Conservation (phyloP, 2,113 vertebrate genomes). For the Elanoides forficatus region DNA sequence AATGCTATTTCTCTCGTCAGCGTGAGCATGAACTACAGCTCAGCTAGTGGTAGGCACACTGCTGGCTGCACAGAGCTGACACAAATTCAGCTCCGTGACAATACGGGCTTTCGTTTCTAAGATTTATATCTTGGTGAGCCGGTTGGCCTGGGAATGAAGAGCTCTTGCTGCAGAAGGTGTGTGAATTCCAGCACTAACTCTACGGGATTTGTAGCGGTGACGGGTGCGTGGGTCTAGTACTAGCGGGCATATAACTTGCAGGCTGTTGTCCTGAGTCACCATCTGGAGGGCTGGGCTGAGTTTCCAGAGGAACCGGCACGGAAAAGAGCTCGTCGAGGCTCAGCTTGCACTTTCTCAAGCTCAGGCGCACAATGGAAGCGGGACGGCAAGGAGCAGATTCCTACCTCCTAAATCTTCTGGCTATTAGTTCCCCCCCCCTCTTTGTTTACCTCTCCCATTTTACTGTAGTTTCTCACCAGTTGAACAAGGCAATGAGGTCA, state of each 20-base stretch:
- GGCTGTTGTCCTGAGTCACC: not conserved
- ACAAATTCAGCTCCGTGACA: not conserved
- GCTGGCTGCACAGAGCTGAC: not conserved
- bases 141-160: not conserved
- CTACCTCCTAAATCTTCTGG: conserved; percentile 43
- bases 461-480: conserved; percentile 46
- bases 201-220: not conserved
- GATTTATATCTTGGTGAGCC: not conserved
- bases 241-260: not conserved
- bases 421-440: not conserved
- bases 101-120: not conserved
- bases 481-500: conserved; percentile 54
- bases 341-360: conserved; percentile 44
- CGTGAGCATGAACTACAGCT: not conserved
- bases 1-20: not conserved
- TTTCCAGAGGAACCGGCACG: conserved; percentile 59
- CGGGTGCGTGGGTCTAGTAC: not conserved
- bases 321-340: not conserved
- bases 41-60: not conserved
- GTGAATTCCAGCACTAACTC: not conserved
- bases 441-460: conserved; percentile 51
- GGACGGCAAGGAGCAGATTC: not conserved
- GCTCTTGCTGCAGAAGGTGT: not conserved
- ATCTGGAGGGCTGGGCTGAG: conserved; percentile 21
- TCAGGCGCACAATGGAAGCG: not conserved